Conservation (phyloP, 2,888 invertebrate species). For the Adineta ricciae region DNA sequence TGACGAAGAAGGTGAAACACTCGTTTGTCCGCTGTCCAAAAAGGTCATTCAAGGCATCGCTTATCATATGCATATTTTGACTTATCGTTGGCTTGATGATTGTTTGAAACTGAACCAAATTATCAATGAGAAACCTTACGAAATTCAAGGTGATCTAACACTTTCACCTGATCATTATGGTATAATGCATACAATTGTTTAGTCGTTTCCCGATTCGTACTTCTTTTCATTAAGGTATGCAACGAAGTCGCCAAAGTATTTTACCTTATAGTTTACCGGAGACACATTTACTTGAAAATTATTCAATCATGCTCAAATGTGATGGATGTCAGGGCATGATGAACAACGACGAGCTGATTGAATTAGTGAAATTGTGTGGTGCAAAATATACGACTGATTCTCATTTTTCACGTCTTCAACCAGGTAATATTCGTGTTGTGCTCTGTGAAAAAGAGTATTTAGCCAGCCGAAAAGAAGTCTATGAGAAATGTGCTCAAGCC, state of each 20-base stretch:
- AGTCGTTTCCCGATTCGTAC: neutral
- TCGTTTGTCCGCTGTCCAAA: neutral
- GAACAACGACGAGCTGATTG: slow-evolving; percentile 12
- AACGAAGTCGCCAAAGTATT: neutral
- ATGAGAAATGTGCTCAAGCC: neutral
- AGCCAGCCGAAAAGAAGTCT: neutral
- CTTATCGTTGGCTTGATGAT: neutral
- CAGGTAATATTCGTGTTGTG: neutral
- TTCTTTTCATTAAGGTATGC: neutral
- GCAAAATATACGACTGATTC: neutral
- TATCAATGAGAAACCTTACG: neutral
- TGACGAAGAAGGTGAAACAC: neutral
- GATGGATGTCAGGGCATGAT: neutral
- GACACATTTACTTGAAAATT: neutral
- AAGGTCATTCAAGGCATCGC: slow-evolving; percentile 7
- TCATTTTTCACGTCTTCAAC: neutral
- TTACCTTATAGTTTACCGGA: neutral
- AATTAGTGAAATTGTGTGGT: neutral
- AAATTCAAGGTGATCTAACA: slow-evolving; percentile 2
- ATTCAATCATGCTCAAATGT: slow-evolving; percentile 16
- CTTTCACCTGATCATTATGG: neutral
- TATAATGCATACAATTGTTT: neutral
- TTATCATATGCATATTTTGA: neutral
- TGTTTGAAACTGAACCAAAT: neutral
- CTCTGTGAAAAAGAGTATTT: slow-evolving; percentile 20